Conservation (phyloP, 2,888 invertebrate genomes). For the Tiliacea aurago region DNA sequence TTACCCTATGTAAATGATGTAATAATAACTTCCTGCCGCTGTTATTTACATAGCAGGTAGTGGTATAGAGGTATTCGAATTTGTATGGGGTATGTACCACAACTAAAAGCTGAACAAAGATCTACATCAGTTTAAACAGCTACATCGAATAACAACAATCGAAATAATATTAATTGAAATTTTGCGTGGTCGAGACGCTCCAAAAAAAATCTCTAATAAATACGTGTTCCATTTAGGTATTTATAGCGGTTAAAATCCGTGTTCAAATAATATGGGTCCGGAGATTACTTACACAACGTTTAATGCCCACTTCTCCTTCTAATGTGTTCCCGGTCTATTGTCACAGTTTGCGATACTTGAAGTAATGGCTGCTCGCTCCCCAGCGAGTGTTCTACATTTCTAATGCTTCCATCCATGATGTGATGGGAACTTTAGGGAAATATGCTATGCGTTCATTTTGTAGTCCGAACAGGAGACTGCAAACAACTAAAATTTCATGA, state of each 20-base stretch:
- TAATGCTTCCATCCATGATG: constrained; percentile 20
- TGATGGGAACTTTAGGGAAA: constrained; percentile 10
- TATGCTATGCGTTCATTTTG: background rate
- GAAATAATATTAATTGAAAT: background rate
- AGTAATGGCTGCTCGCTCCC: constrained; percentile 40
- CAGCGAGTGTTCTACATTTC: constrained; percentile 4
- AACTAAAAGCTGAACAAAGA: no score
- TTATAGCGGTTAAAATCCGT: constrained; percentile 13
- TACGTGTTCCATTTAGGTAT: background rate
- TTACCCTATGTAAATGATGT: no score
- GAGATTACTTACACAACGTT: constrained; percentile 29
- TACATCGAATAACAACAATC: background rate
- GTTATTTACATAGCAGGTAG: no score
- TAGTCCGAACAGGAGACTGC: no score
- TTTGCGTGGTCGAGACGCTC: background rate
- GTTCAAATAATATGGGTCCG: constrained; percentile 21
- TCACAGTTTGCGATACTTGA: constrained; percentile 27
- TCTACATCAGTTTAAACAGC: background rate
- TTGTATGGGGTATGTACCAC: no score
- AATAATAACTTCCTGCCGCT: no score
- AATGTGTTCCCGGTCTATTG: constrained; percentile 51
- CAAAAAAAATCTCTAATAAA: background rate
- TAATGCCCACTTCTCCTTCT: constrained; percentile 31
- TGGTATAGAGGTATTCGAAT: no score
- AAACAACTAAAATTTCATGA: no score